Evolutionary conservation across 1,140 invertebrate genomes (phyloP), one percentile per base, ranked within the genome.

Genomic region (Bombus balteatus): DNA sequence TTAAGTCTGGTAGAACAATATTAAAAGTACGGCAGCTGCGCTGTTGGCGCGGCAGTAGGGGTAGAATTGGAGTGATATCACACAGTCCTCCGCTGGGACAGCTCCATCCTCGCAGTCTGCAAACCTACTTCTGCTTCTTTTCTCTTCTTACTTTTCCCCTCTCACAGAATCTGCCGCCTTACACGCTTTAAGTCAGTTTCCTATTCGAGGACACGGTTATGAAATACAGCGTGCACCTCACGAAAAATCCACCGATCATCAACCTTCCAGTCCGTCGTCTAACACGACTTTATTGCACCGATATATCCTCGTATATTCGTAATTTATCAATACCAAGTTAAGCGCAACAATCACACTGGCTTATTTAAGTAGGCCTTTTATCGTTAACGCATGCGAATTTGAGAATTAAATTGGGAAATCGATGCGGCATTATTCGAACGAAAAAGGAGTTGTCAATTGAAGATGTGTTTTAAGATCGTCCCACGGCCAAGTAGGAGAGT

Each of bases 11-110:
- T 93, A 92, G 92, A 92, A 94, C 93, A 93, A 94, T 94, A 94
- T 93, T 94, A 93, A 94, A 94, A 94, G 93, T 92, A 92, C 92
- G 93, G 92, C 93, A 93, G 92, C 93, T 93, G 92, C 86, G 90
- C 92, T 91, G 88, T 77, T 75, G 86, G 82, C 71, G 85, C 34
- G 47, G 89, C 43, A 68, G 80, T 47, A 82, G 88, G 79, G 82
- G 78, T 68, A 77, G 82, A 72, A 89, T 77, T 78, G 82, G 81
- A 85, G 87, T 81, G 90, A 91, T 91, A 89, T 89, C 85, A 79
- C 87, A 77, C 88, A 88, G 81, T 77, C 85, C 90, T 91, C 90
- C 90, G 62, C 66, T 87, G 88, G 90, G 90, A 91, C 90, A 91
- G 66, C 90, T 91, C 90, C 85, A 91, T 91, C 90, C 89, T 89